Percentiles rank a stretch among this genome's conserved stretches.
These are phyloP conservation scores for Tenebrosternarchus preto DNA, from an alignment of 2,113 vertebrate species.

Conservation along the genomic window DNA sequence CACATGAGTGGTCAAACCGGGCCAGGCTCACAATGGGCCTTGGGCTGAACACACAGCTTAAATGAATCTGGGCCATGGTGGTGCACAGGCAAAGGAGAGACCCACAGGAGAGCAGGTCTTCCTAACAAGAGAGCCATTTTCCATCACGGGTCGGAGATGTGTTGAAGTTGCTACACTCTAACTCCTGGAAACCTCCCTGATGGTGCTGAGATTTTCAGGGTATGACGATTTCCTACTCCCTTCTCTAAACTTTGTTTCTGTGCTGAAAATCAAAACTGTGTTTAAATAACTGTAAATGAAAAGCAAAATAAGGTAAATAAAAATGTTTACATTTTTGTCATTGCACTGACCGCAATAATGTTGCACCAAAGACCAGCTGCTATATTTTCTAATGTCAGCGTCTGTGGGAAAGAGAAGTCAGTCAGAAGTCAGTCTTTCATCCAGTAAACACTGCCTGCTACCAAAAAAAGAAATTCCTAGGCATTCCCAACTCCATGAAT, in stretches of 20 bases:
- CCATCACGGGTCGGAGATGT: constrained; percentile 17
- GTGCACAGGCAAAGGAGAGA: constrained; percentile 24
- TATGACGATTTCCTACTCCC: constrained; percentile 15
- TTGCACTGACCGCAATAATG: neutral
- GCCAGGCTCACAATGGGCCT: constrained; percentile 32
- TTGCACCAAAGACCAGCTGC: constrained; percentile 2
- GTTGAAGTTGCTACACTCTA: constrained; percentile 11
- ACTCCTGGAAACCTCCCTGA: constrained; percentile 9
- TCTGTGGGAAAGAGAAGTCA: neutral
- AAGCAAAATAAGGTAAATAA: no score
- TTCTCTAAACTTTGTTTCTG: constrained; percentile 18
- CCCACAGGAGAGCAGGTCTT: constrained; percentile 21
- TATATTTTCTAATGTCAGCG: neutral
- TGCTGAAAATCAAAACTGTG: constrained; percentile 2
- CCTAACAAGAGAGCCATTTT: constrained; percentile 31
- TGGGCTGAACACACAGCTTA: constrained; percentile 29
- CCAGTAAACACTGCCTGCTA: neutral
- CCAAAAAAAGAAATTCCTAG: neutral
- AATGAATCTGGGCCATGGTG: constrained; percentile 48
- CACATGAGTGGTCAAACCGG: constrained; percentile 32
- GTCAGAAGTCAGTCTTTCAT: neutral
- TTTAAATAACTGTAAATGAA: constrained; percentile 14
- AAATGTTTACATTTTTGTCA: constrained; percentile 12
- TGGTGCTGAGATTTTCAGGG: neutral
- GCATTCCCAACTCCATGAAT: neutral